Base-by-base conservation (phyloP, 1,140 invertebrate species). In the Drosophila albomicans region DNA sequence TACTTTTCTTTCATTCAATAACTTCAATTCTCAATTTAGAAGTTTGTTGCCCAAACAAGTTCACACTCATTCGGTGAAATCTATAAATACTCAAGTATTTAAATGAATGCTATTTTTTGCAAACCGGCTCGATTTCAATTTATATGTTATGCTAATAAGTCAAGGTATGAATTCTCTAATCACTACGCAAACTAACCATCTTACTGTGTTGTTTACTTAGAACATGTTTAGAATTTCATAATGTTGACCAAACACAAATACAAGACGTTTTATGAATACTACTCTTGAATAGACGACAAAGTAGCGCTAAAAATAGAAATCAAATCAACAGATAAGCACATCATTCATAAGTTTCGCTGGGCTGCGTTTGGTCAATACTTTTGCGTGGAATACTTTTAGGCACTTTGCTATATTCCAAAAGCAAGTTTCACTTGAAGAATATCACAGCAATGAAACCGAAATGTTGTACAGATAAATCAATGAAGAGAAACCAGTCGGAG, bases 331-430 rank as follows among this genome's bases (percentile, higher is more conserved):
- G 51, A 54, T 54, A 54, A 54, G 51, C 15, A 10, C 20, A 25
- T 35, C 51, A 54, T 54, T 54, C 28, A n/a, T 49, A 35, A 62
- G 30, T 16, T 61, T 8, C 10, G 11, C 15, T 49, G 6, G 8
- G 10, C 15, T 8, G 28, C 3, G 5, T 38, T 10, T 32, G 30
- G 45, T n/a, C 45, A 13, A 46, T 15, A 46, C 45, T 15, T 15
- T 46, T 38, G 3, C 8, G 30, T 51, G 16, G 76, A 43, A 74
- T 79, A 79, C 76, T 79, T 74, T 74, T 68, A 51, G 68, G 76
- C 76, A 43, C 2, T 43, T 4, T n/a, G 41, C 41, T 4, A 13
- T 43, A 32, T 11, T 20, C 75, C 41, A 59, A 56, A 41, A 56
- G 52, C 30, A 5, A 59, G 43, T 63, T 59, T 2, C 38, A n/a